Percentiles rank a stretch among this genome's conserved stretches.
These are phyloP conservation scores for Rhipidura dahli DNA, from an alignment of 2,113 vertebrate genomes.

Conservation along the genomic window DNA sequence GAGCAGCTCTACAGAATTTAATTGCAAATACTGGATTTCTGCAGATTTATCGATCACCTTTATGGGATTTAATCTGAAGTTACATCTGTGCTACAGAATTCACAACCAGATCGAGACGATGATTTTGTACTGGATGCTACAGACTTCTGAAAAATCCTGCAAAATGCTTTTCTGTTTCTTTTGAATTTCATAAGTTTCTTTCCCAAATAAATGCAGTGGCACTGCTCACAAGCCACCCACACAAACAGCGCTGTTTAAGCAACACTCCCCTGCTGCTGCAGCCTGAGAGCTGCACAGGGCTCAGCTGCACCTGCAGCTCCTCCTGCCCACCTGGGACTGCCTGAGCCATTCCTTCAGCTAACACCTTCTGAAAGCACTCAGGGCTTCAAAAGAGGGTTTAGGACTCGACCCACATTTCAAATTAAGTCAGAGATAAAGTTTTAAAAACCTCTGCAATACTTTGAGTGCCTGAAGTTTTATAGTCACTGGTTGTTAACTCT, in stretches of 20 bases:
- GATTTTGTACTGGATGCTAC: background rate
- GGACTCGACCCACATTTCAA: background rate
- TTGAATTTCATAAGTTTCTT: fast-evolving
- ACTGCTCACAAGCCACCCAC: background rate
- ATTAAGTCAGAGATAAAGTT: background rate
- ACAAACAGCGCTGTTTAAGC: background rate
- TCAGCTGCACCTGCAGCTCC: background rate
- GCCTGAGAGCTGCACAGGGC: fast-evolving
- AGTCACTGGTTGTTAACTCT: background rate
- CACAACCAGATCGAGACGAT: background rate
- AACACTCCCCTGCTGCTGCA: fast-evolving
- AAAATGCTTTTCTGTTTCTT: background rate
- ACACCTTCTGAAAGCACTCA: background rate
- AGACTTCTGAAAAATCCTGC: background rate
- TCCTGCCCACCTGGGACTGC: background rate
- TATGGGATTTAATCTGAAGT: background rate
- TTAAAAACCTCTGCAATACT: fast-evolving
- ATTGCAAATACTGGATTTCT: background rate
- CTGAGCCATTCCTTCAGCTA: fast-evolving
- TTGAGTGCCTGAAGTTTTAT: background rate
- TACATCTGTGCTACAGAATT: background rate
- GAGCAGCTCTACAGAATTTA: background rate
- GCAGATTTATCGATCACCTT: background rate
- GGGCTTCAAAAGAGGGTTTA: fast-evolving
- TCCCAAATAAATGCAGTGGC: fast-evolving